phyloP scores from a whole-genome alignment of 35 echinoderm and acorn worm genomes.

The Apostichopus parvimensis region DNA sequence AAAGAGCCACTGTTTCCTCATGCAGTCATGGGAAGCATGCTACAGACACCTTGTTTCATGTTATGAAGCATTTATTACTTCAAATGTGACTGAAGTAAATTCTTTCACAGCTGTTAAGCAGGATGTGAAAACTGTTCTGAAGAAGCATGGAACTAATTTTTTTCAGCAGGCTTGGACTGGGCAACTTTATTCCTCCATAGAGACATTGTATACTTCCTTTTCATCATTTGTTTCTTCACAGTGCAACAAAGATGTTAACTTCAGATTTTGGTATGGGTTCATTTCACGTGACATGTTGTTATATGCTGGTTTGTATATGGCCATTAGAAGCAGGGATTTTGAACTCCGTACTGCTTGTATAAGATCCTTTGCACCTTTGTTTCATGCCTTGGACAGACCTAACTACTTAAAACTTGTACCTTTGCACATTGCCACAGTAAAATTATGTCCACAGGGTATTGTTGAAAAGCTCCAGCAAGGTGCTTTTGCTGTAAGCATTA shows the following conservation, averaged over 20 bases:
- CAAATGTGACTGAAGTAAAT: background rate
- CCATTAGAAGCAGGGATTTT: constrained; percentile 29
- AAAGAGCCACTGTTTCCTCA: constrained; percentile 37
- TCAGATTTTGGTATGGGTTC: constrained; percentile 34
- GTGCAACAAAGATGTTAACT: background rate
- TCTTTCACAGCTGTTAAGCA: no score
- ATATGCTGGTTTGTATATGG: constrained; percentile 42
- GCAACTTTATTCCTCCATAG: background rate
- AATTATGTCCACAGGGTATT: constrained; percentile 34
- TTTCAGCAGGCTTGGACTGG: background rate
- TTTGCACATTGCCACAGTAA: constrained; percentile 38
- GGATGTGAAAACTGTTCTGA: no score
- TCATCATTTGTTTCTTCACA: background rate
- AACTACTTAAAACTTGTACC: constrained; percentile 54
- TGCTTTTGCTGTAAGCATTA: constrained; percentile 59
- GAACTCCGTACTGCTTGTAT: background rate
- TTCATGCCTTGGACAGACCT: constrained; percentile 60
- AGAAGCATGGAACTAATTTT: background rate
- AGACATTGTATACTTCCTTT: background rate
- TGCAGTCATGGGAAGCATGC: constrained; percentile 59
- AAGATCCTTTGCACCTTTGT: constrained; percentile 26
- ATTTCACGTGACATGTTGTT: constrained; percentile 50
- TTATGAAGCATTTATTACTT: background rate
- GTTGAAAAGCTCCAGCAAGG: constrained; percentile 47
- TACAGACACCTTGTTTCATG: constrained; percentile 8